Evolutionary conservation across 1,140 invertebrate species (phyloP), one percentile per base, ranked within the genome.

Genomic region (Drosophila repletoides): DNA sequence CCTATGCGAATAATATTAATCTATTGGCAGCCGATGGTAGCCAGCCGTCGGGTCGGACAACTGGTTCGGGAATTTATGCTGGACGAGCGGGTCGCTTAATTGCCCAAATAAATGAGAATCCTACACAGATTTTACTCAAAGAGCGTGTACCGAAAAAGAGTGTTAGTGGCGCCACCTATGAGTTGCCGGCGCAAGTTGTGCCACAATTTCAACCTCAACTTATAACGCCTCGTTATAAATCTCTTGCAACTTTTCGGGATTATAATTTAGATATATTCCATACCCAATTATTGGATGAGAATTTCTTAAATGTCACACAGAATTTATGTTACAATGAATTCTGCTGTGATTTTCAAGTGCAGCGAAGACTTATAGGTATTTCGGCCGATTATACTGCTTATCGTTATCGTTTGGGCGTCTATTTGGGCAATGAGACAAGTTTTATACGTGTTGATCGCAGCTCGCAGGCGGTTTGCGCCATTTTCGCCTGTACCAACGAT

Each of bases 1-100:
- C 92, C 1, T 91, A 73, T 51, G 88, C 77, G 1, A 91, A 91
- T 6, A 84, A 91, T 63, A 89, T 91, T 0, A 93, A 93, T 66
- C 64, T 93, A 2, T 61, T 93, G 9, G 91, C 91, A 0, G 86
- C 91, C 26, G 91, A 92, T 15, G 91, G 71, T 29, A 91, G 90
- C 69, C 52, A 77, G 22, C 88, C 88, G 0, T 61, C 17, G 1
- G 64, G 36, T 5, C 89, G 88, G 2, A 88, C 76, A 26, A 89
- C 89, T 9, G 91, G 91, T 1, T 88, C 88, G 2, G 91, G 91
- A 3, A 92, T 92, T 28, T 92, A 88, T 86, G 72, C 89, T 1
- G 92, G 92, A 2, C 75, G 79, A 1, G 41, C 71, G 7, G 91
- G 91, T 7, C 74, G 72, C 1, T 36, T 91, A 5, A 29, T 33